Conservation (phyloP, 2,888 invertebrate genomes). For the Exephanes ischioxanthus region DNA sequence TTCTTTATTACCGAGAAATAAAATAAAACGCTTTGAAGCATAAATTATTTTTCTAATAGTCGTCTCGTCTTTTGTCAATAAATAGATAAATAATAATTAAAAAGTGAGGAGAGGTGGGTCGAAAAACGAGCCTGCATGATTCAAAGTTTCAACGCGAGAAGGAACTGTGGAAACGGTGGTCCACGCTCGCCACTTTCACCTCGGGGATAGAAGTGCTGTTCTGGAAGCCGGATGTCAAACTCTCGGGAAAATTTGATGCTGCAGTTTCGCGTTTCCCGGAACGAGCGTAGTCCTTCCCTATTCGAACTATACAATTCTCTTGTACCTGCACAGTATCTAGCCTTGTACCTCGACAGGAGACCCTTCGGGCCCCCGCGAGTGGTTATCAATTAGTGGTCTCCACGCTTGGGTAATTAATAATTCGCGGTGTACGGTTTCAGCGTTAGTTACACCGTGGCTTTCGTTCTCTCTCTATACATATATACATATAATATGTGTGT, state of each 20-base stretch:
- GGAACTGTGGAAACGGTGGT: background rate
- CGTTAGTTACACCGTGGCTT: conserved; percentile 35
- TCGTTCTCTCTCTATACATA: conserved; percentile 11
- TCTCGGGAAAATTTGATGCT: background rate
- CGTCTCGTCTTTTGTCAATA: too few species aligned
- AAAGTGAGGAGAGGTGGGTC: too few species aligned
- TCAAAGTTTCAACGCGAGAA: background rate
- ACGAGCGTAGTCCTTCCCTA: background rate
- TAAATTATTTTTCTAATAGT: too few species aligned
- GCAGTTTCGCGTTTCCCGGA: conserved; percentile 6
- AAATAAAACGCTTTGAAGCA: too few species aligned
- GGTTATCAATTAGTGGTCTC: conserved; percentile 72
- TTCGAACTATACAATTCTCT: background rate
- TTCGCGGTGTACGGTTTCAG: conserved; percentile 59
- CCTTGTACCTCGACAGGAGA: conserved; percentile 10
- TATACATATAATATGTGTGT: background rate
- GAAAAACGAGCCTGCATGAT: background rate
- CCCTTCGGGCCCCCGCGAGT: conserved; percentile 36
- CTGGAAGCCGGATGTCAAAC: background rate
- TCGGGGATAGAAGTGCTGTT: background rate
- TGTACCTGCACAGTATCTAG: background rate
- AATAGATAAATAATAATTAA: too few species aligned
- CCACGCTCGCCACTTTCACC: background rate
- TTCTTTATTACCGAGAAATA: too few species aligned
- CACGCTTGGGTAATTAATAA: conserved; percentile 67